Base-by-base conservation (phyloP, 2,797 vertebrate genomes). In the Babyrousa celebensis region DNA sequence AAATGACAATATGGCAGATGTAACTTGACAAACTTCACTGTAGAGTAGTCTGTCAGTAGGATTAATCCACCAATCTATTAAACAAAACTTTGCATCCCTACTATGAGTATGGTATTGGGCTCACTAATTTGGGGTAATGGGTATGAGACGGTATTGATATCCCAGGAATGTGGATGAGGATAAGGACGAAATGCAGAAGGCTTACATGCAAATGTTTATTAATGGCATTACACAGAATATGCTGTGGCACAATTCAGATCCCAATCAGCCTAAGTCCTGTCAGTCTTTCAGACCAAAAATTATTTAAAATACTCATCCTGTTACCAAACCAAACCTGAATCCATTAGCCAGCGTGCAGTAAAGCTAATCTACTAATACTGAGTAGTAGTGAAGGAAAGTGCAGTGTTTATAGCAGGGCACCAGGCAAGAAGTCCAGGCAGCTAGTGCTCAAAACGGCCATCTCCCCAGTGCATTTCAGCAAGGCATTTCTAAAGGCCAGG, bases 51-150 rank as follows among this genome's bases (percentile, higher is more conserved):
- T 89, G 14, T 62, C 48, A 84, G 15, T 58, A 74, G 25, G 67
- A 87, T 71, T 25, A 10, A 86, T 60, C 89, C 21, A 60, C 36
- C 74, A 32, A 78, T 32, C 92, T 85, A 95, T 94, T 96, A 80
- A 87, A 58, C 52, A 97, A 79, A 85, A 1, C 71, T 74, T 62
- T 84, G 32, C 79, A 40, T 63, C 43, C 4, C 11, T 89, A 17
- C 36, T 86, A 54, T 63, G 12, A 89, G 6, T 62, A 82, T 12
- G 12, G 54, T 36, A 71, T 18, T 84, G 12, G 29, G 12, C 58
- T 85, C 2, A 0, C 9, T 75, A 72, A 82, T 36, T 12, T 93
- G 23, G 29, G 52, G 10, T 48, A 29, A 12, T 40, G 21, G 29
- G 6, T 88, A 4, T 84, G 54, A 97, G 18, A 63, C 87, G 7